These are phyloP conservation scores for Byasa hedistus DNA, from an alignment of 2,888 invertebrate species.

Conservation along the genomic window DNA sequence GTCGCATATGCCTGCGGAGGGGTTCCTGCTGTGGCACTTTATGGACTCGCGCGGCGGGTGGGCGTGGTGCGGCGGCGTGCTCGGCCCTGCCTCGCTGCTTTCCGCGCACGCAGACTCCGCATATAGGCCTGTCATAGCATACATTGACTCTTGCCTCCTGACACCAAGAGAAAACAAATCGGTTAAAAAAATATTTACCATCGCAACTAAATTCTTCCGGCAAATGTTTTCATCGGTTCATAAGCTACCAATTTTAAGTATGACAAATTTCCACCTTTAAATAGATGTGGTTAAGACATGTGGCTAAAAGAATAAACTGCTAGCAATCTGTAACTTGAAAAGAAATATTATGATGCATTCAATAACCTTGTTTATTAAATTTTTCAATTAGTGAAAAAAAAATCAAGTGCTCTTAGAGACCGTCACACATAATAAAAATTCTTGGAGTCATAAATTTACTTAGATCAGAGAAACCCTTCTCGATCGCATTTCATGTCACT, in stretches of 20 bases:
- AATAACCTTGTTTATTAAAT: background rate
- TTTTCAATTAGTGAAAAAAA: background rate
- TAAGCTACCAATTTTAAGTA: too few relatives aligned
- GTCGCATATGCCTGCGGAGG: constrained; percentile 86
- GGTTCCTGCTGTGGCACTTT: constrained; percentile 91
- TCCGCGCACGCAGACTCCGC: constrained; percentile 85
- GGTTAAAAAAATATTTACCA: background rate
- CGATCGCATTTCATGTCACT: constrained; percentile 22
- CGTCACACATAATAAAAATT: background rate
- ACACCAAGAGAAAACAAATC: constrained; percentile 30
- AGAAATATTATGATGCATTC: background rate
- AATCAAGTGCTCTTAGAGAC: background rate
- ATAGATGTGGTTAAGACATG: background rate
- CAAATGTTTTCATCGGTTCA: too few relatives aligned
- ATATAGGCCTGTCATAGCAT: constrained; percentile 92
- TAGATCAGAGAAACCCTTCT: constrained; percentile 21
- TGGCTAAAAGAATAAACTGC: background rate
- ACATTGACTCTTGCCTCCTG: constrained; percentile 93
- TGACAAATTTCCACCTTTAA: too few relatives aligned
- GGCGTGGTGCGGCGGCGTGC: constrained; percentile 62
- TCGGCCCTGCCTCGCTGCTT: constrained; percentile 75
- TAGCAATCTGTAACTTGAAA: background rate
- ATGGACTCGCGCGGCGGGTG: constrained; percentile 66
- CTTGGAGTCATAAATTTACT: constrained; percentile 15
- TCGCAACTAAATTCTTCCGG: too few relatives aligned